Base-by-base conservation (phyloP, 2,113 vertebrate species). In the Aldabrachelys gigantea region DNA sequence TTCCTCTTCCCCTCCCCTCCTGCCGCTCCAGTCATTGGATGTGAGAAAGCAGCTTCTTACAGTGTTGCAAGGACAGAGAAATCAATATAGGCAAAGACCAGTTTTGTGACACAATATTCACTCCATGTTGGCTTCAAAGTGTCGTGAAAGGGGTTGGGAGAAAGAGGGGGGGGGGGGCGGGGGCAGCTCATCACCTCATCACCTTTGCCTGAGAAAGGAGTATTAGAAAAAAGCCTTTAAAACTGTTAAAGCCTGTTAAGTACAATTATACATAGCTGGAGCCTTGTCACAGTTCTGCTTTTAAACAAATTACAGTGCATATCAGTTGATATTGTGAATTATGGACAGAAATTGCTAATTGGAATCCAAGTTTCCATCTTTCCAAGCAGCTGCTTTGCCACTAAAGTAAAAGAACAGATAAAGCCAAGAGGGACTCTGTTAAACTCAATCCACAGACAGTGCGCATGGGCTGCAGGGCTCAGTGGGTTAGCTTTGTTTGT, bases 191-290 rank as follows among this genome's bases (percentile, higher is more conserved):
- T 19, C 84, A 35, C 14, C 35, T 85, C 50, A 83, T 19, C 84
- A 35, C 14, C 57, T 44, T 79, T 80, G 8, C 25, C 85, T 31
- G 50, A 53, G 83, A 84, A 83, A 52, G n/a, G 47, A 89, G 12
- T 83, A 91, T 29, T 76, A 44, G 38, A 69, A 88, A 89, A 83
- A 96, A 87, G 1, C 35, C 35, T 78, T 93, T 89, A 53, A 85
- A 94, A 78, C 76, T 87, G 12, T 27, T 95, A 41, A 41, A 62
- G 53, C 44, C 84, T 78, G 75, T 38, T 38, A 72, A 38, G n/a
- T 38, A 38, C 24, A 76, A 47, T 78, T 24, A 82, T 83, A 87
- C 82, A 54, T 41, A 41, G 31, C 50, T 82, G 59, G 29, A 44
- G 38, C 91, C 57, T 29, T 84, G 16, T 2, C 49, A 31, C 2